Evolutionary conservation across 2,888 invertebrate genomes (phyloP), one percentile per base, ranked within the genome.

Genomic region (Euzetes globulus): DNA sequence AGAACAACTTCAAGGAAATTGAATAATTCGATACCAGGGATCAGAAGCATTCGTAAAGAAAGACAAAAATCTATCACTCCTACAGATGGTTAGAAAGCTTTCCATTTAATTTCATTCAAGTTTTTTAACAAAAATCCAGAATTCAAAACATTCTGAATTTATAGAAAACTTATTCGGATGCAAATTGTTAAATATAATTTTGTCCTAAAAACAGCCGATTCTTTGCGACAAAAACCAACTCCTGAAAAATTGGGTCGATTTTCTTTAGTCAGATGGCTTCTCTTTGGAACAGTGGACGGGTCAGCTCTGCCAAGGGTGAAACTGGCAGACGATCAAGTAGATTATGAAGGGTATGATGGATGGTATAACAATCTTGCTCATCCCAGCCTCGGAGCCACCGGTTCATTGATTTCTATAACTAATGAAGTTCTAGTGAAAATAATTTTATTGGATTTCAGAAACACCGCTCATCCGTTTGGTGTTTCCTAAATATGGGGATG

Each of bases 401-500:
- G 84, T 84, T 19, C n/a, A 1, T 65, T 0, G 19, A 65, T 13
- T 9, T 11, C 13, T 7, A 13, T 41, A 19, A 37, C 6, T 60
- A 60, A 27, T 60, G 5, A 27, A 29, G 41, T 45, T 19, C 17
- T n/a, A 4, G 22, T 22, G 6, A 17, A 68, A 37, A 72, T n/a
- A n/a, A n/a, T 70, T 17, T 47, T 55, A 13, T 72, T 72, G n/a
- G 15, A 29, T 74, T 76, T 2, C 78, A 86, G 87, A 87, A 79
- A 85, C 84, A 0, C 84, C 85, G 6, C 80, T 88, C 52, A 81
- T 86, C 41, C 82, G 87, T 73, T 83, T 86, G 76, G 82, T 85
- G 76, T 85, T 86, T 2, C 85, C 86, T 6, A 84, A 84, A 27
- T 88, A 87, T 79, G 81, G 82, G 75, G 88, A 87, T 80, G 86